Conservation (phyloP, 2,797 vertebrate species). For the Peromyscus nudipes region DNA sequence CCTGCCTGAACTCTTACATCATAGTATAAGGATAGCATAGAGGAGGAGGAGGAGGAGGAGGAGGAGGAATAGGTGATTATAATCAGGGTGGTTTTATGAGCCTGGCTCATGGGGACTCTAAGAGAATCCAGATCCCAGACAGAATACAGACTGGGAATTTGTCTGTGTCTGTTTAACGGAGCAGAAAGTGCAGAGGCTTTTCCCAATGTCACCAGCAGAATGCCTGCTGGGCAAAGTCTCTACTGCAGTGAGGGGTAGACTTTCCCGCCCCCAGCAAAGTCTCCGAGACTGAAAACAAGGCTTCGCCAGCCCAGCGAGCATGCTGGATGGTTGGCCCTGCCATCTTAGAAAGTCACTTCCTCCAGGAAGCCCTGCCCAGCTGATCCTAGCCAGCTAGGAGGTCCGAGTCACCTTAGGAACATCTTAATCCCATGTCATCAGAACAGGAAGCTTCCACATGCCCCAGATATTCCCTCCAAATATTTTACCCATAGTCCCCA, state of each 20-base stretch:
- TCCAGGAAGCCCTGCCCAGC: background rate
- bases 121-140: conserved; percentile 8
- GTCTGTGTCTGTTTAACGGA: conserved; percentile 14
- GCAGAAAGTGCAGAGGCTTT: background rate
- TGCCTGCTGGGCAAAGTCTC: background rate
- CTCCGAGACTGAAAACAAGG: background rate
- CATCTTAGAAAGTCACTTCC: background rate
- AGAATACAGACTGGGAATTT: background rate
- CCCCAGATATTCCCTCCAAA: background rate
- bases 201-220: background rate
- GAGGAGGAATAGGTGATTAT: background rate
- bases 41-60: background rate
- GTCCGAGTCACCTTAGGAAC: background rate
- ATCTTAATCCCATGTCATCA: background rate
- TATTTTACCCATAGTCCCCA: background rate
- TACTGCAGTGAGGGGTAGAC: background rate
- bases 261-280: background rate
- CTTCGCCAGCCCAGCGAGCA: background rate
- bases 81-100: background rate
- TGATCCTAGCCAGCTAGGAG: background rate
- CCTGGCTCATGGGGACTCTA: background rate
- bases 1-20: background rate
- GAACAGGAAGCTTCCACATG: background rate
- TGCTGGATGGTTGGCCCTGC: background rate
- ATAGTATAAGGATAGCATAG: background rate